Evolutionary conservation across 2,888 invertebrate genomes (phyloP).

Genomic region (Parascotia fuliginaria): DNA sequence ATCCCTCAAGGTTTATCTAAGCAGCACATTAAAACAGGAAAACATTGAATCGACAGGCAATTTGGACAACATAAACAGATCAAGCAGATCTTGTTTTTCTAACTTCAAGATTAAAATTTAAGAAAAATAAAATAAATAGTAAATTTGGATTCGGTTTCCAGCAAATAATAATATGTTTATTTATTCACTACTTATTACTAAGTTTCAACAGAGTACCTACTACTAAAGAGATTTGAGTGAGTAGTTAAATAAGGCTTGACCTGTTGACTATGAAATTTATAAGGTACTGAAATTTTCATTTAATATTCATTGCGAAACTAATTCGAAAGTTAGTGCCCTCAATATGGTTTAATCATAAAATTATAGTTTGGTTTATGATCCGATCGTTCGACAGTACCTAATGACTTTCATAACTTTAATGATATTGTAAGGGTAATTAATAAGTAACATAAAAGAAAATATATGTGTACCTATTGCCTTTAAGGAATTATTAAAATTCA

Average conservation of each 20-base stretch:
- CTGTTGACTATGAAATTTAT: slow-evolving; percentile 11
- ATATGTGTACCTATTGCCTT: not conserved
- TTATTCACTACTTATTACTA: not conserved
- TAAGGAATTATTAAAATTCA: not conserved
- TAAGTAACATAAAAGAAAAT: not conserved
- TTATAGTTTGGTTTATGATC: slow-evolving; percentile 1
- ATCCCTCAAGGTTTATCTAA: too few species aligned
- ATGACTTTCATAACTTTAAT: not conserved
- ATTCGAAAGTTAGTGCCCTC: slow-evolving; percentile 6
- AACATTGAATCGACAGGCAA: too few species aligned
- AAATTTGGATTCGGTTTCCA: not conserved
- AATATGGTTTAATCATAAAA: slow-evolving; percentile 13
- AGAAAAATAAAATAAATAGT: too few species aligned
- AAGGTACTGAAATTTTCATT: slow-evolving; percentile 6
- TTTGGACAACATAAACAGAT: too few species aligned
- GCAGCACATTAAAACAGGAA: too few species aligned
- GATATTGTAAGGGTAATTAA: not conserved
- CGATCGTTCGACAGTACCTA: slow-evolving; percentile 1
- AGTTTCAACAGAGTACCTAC: not conserved
- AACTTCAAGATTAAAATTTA: too few species aligned
- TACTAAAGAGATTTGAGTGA: not conserved
- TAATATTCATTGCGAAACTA: slow-evolving; percentile 22
- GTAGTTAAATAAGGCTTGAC: slow-evolving; percentile 10
- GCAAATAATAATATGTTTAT: not conserved
- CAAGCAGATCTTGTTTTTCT: too few species aligned